These are phyloP conservation scores for Polia nebulosa DNA, from an alignment of 2,888 invertebrate species.

Conservation along the genomic window DNA sequence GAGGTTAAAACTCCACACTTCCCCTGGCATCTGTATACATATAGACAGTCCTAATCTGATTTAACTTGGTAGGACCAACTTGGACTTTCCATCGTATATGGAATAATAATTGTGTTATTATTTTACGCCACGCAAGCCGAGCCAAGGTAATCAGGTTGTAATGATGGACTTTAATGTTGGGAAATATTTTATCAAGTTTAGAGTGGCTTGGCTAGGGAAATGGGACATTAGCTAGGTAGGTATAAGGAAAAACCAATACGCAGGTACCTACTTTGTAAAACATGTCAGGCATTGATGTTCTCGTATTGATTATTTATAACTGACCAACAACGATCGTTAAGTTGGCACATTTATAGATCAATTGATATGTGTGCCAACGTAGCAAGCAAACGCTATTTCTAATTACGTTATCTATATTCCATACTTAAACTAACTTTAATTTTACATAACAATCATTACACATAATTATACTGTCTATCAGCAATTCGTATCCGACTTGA, in stretches of 20 bases:
- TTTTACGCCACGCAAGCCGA: conserved; percentile 11
- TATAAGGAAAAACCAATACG: background rate
- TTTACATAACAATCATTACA: background rate
- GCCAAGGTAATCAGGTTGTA: conserved; percentile 3
- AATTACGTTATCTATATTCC: background rate
- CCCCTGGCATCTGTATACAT: conserved; percentile 12
- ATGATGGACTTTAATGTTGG: background rate
- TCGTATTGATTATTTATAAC: too few species aligned
- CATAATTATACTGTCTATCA: background rate
- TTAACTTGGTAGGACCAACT: conserved; percentile 30
- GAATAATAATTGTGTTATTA: conserved; percentile 42
- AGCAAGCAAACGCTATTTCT: background rate
- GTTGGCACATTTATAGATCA: too few species aligned
- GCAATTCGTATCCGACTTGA: background rate
- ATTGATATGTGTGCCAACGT: too few species aligned
- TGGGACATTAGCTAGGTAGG: background rate
- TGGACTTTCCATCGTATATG: conserved; percentile 42
- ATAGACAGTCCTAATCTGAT: conserved; percentile 34
- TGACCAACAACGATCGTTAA: too few species aligned
- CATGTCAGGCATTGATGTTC: background rate
- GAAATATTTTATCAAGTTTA: background rate
- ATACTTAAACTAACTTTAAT: background rate
- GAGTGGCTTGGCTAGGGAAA: background rate
- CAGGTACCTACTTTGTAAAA: background rate
- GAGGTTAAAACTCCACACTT: conserved; percentile 37